Evolutionary conservation across 1,140 invertebrate genomes (phyloP).

Genomic region (Polypedilum vanderplanki): DNA sequence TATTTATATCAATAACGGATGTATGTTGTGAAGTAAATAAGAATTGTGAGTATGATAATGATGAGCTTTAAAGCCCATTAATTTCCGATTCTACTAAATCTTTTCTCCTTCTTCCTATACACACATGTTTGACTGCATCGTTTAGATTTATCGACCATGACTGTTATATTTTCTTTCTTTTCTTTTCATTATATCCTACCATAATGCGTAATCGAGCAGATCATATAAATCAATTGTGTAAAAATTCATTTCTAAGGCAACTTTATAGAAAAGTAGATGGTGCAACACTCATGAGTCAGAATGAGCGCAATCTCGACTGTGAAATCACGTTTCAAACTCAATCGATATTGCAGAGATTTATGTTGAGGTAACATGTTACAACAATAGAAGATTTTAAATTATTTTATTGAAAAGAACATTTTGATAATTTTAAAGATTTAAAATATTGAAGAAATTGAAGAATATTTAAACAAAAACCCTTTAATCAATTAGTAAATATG

Average conservation of each 20-base stretch:
- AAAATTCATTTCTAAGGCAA: slow-evolving; percentile 26
- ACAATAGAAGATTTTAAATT: too few relatives aligned
- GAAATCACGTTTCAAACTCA: slow-evolving; percentile 88
- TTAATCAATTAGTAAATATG: too few relatives aligned
- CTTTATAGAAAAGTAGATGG: slow-evolving; percentile 72
- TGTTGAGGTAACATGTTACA: slow-evolving; percentile 65
- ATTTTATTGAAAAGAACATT: too few relatives aligned
- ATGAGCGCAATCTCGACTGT: slow-evolving; percentile 83
- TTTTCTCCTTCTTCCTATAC: too few relatives aligned
- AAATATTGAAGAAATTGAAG: too few relatives aligned
- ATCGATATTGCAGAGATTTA: slow-evolving; percentile 85
- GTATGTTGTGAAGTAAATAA: slow-evolving; percentile 27
- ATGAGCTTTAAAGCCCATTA: too few relatives aligned
- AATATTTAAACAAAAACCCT: too few relatives aligned
- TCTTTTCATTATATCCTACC: slow-evolving; percentile 8
- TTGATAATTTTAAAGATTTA: too few relatives aligned
- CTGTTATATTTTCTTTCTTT: not conserved
- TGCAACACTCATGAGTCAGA: slow-evolving; percentile 77
- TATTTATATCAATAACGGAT: slow-evolving; percentile 22
- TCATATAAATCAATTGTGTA: slow-evolving; percentile 28
- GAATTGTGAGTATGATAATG: slow-evolving; percentile 12
- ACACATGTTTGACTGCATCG: too few relatives aligned
- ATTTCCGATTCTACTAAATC: too few relatives aligned
- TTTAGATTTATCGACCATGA: not conserved
- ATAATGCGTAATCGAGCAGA: slow-evolving; percentile 22